Evolutionary conservation across 2,888 invertebrate genomes (phyloP), one percentile per base, ranked within the genome.

Genomic region (Ctenicera cuprea): DNA sequence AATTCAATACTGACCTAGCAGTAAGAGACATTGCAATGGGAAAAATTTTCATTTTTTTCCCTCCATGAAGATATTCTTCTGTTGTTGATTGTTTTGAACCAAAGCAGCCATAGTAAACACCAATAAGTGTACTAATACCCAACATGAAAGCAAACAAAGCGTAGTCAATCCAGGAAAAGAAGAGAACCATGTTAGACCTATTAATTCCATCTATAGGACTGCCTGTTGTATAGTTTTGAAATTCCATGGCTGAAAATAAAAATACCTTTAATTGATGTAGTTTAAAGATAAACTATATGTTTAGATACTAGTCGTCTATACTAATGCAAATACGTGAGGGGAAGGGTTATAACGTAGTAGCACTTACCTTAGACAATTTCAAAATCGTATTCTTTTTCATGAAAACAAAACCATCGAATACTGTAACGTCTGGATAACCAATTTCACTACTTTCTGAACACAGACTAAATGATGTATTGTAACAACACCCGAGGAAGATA

Each of bases 11-110:
- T 12, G 26, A 92, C 93, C 92, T 92, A 0, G 94, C 91, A 79
- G 92, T 89, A 2, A 94, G 87, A 14, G 93, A 93, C 85, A 94
- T 88, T 0, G 92, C 90, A 68, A 94, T 90, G 0, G 94, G 93
- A 79, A 94, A 89, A 22, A 91, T 89, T 0, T 90, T 90, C 92
- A 94, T 92, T 79, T 90, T 89, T 83, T 92, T 91, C 12, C 91
- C 91, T 14, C 92, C 94, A 83, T 93, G 89, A 50, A 94, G 84
- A 83, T 93, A 93, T 64, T 93, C 93, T 12, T 88, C 86, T 0
- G 92, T 91, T 0, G 90, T 91, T 74, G 90, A 89, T 81, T 91
- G 90, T 76, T 90, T 90, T 65, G 88, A 88, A 14, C 88, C 87
- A 77, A 88, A 89, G 77, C 86, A 88, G 22, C 90, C 90, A 80